Conservation (phyloP, 2,113 vertebrate genomes). For the Rhadina sibilatrix region DNA sequence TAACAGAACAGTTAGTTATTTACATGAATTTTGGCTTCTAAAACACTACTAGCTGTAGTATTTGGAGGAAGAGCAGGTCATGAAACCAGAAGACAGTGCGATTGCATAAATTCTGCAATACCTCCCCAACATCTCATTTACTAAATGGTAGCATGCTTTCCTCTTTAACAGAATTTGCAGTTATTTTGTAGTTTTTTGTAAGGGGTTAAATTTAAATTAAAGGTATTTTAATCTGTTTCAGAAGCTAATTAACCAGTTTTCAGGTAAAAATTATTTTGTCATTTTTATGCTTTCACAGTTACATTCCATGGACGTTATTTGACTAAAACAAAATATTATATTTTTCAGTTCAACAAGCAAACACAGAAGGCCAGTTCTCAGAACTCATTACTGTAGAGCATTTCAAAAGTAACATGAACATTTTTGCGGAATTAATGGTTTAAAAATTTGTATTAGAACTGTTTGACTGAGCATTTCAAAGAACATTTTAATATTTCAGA, state of each 20-base stretch:
- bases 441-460: neutral
- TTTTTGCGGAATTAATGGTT: neutral
- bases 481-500: neutral
- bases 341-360: neutral
- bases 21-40: neutral
- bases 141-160: neutral
- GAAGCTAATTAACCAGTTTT: neutral
- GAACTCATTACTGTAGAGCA: neutral
- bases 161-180: neutral
- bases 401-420: neutral
- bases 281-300: neutral
- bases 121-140: neutral
- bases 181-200: neutral
- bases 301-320: neutral
- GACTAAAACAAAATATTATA: neutral
- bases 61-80: neutral
- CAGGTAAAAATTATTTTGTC: neutral
- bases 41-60: neutral
- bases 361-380: neutral
- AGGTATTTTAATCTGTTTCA: neutral
- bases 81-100: neutral
- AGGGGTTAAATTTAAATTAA: neutral
- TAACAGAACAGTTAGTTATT: neutral
- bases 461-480: constrained; percentile 11
- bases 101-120: neutral